Evolutionary conservation across 2,888 invertebrate genomes (phyloP).

Genomic region (Dastarcus helophoroides): DNA sequence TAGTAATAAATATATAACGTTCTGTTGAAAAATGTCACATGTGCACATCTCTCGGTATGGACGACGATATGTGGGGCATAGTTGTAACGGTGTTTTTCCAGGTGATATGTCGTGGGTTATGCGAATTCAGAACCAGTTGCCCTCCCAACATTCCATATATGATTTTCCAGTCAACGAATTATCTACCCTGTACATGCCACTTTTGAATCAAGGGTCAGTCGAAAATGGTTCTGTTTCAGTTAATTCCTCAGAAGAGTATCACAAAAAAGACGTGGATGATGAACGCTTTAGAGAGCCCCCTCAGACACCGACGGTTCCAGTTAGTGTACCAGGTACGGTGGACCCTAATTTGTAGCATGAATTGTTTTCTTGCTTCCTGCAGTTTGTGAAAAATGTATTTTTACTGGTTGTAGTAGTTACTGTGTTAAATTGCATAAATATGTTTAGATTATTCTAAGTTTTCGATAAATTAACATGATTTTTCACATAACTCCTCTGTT

Average conservation of each 20-base stretch:
- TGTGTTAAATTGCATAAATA: no score
- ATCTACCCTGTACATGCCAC: constrained; percentile 60
- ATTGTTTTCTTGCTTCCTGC: no score
- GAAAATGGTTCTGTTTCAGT: constrained; percentile 8
- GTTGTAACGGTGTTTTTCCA: constrained; percentile 14
- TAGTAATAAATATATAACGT: no score
- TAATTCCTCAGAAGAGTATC: constrained; percentile 7
- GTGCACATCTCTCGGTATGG: no score
- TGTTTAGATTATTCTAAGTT: neutral
- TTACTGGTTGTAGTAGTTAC: no score
- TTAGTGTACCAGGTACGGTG: constrained; percentile 10
- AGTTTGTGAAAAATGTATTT: no score
- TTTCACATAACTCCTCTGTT: no score
- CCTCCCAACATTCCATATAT: constrained; percentile 42
- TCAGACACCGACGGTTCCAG: constrained; percentile 5
- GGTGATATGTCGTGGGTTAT: constrained; percentile 87
- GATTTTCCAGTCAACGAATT: constrained; percentile 59
- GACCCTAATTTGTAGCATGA: no score
- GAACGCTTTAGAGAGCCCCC: no score
- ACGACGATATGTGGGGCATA: no score
- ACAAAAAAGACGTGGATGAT: constrained; percentile 11
- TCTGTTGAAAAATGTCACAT: no score
- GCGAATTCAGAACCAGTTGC: constrained; percentile 78
- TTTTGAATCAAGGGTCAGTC: constrained; percentile 27
- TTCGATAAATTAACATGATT: no score